Evolutionary conservation across 2,797 vertebrate genomes (phyloP).

Genomic region (Xiphorhynchus erythropygius): DNA sequence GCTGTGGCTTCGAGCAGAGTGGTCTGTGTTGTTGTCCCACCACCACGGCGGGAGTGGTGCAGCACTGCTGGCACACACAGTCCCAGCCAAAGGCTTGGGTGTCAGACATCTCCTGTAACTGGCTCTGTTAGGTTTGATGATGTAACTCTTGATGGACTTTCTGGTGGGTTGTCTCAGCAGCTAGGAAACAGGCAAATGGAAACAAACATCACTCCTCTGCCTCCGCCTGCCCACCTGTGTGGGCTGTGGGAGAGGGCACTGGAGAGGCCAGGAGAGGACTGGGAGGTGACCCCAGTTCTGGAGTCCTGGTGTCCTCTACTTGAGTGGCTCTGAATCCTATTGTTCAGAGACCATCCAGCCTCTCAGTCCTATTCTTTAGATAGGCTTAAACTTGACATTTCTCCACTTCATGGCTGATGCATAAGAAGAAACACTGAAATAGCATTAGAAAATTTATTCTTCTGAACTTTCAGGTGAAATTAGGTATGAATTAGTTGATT

Average conservation of each 20-base stretch:
- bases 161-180: conserved; percentile 29
- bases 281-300: neutral
- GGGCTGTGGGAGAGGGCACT: neutral
- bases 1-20: neutral
- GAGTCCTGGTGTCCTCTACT: neutral
- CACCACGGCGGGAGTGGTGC: fast-evolving
- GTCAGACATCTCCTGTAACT: neutral
- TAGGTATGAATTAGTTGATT: neutral
- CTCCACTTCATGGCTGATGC: neutral
- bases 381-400: neutral
- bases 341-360: neutral
- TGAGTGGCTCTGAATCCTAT: neutral
- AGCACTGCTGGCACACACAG: fast-evolving
- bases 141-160: neutral
- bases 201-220: neutral
- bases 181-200: neutral
- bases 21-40: neutral
- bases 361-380: neutral
- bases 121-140: neutral
- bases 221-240: neutral
- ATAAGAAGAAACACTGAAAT: neutral
- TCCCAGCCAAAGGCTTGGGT: neutral
- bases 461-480: neutral
- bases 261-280: fast-evolving
- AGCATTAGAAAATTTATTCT: neutral